Evolutionary conservation across 2,888 invertebrate genomes (phyloP), one percentile per base, ranked within the genome.

Genomic region (Caradrina clavipalpis): DNA sequence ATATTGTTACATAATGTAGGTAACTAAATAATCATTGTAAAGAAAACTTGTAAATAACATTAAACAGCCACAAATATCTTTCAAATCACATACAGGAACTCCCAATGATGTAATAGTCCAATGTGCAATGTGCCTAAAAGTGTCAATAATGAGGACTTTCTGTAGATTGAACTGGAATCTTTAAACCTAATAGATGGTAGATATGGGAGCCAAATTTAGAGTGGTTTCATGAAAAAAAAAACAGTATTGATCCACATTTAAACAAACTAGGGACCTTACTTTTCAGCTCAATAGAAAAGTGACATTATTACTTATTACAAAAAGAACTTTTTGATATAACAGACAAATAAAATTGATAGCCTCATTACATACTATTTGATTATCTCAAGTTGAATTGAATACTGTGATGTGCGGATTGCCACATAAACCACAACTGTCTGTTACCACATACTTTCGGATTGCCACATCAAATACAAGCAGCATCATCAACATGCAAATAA

Each of bases 61-160:
- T 35, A 50, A 7, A 50, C 6, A 45, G 39, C 42, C 58, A 57
- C 42, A 80, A 63, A 57, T 53, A 61, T 64, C 35, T 59, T 42
- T 63, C 39, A 59, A 45, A 49, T 57, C 49, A 51, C 19, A 45
- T 57, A 62, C 57, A 67, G 60, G 54, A 67, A 70, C 51, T 67
- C 15, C 54, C 51, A 76, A 64, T 80, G 77, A 81, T 81, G 61
- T 74, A 78, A 73, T 67, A 68, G 19, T 81, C 62, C 65, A 74
- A 74, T 72, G 65, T 77, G 60, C 58, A 63, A 80, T 72, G 66
- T 54, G 54, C 64, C 69, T 62, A 71, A 78, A 74, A 73, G 31
- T 73, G 42, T 51, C 57, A 66, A 74, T 55, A 39, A 61, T 62
- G 57, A 73, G 67, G 50, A 72, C 55, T 66, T 63, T 56, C 59